Base-by-base conservation (phyloP, 2,113 vertebrate genomes). In the Neolamprologus sp. region DNA sequence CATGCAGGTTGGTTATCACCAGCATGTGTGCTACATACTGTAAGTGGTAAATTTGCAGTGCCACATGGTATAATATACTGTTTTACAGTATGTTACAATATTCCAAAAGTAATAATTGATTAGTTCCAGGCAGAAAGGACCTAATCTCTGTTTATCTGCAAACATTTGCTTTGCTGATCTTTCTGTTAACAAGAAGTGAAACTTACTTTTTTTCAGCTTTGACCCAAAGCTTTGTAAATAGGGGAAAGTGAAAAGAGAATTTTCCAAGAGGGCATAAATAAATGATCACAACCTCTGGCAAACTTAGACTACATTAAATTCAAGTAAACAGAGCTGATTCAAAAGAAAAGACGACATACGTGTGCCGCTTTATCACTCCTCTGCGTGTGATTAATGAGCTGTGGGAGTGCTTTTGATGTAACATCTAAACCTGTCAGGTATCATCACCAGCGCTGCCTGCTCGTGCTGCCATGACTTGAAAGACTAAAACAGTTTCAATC, bases 211-310 rank as follows among this genome's bases (percentile, higher is more conserved):
- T 82, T 23, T 6, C 33, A 68, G 63, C 75, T 54, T 83, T 85
- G 58, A 84, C 83, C 45, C 26, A 80, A 68, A 47, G 4, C 83
- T 91, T 78, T 88, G 57, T 87, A 86, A 90, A 88, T 37, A 92
- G 79, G 79, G 71, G 79, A 71, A 79, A 85, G 79, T 49, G 28
- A 86, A 92, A 88, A 88, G 85, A 91, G 85, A 89, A 86, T 93
- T 89, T 88, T 91, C 37, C 81, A 89, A 81, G 37, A 58, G 53
- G 75, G 6, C 65, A 85, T 93, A 42, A 93, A 92, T 89, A 94
- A 94, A 92, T 91, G 40, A 93, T 92, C 86, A 85, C 78, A 91
- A 47, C 55, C 8, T 82, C 81, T 84, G 54, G 75, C 28, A 5
- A 63, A 55, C 87, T 42, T 28, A 84, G 45, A 63, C 80, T 73